A percentile compares a stretch with the other conserved stretches of the same genome.
phyloP scores from a whole-genome alignment of 2,797 vertebrate species.

The Varecia variegata region DNA sequence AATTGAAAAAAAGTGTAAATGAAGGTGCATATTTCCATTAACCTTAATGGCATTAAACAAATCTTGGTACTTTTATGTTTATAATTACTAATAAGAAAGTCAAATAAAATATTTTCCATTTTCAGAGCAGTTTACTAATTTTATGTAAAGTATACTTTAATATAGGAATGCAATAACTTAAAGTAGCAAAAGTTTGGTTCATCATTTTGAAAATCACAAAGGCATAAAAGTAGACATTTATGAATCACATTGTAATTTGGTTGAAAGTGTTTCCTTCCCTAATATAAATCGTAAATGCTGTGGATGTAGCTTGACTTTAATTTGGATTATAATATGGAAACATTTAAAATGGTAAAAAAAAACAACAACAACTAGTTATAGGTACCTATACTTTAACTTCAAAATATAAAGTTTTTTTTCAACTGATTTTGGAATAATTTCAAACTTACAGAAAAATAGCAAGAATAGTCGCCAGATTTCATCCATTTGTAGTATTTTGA shows the following conservation, averaged over 20 bases:
- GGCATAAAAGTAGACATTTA: slow-evolving; percentile 14
- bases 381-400: background rate
- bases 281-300: background rate
- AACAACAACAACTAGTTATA: background rate
- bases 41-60: background rate
- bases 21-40: background rate
- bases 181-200: slow-evolving; percentile 27
- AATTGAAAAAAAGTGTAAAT: background rate
- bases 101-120: background rate
- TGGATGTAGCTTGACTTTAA: slow-evolving; percentile 1
- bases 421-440: slow-evolving; percentile 34
- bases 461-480: background rate
- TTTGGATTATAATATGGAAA: slow-evolving; percentile 30
- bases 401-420: background rate
- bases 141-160: slow-evolving; percentile 1
- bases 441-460: slow-evolving; percentile 6
- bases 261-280: slow-evolving; percentile 20
- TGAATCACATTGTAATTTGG: background rate
- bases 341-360: background rate
- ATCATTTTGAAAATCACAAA: slow-evolving; percentile 25
- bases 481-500: slow-evolving; percentile 8
- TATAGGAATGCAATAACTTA: background rate
- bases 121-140: slow-evolving; percentile 15
- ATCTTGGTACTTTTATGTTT: background rate
- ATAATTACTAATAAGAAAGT: slow-evolving; percentile 24